These are phyloP conservation scores for Helicoverpa armigera DNA, from an alignment of 1,140 invertebrate genomes.

Conservation along the genomic window DNA sequence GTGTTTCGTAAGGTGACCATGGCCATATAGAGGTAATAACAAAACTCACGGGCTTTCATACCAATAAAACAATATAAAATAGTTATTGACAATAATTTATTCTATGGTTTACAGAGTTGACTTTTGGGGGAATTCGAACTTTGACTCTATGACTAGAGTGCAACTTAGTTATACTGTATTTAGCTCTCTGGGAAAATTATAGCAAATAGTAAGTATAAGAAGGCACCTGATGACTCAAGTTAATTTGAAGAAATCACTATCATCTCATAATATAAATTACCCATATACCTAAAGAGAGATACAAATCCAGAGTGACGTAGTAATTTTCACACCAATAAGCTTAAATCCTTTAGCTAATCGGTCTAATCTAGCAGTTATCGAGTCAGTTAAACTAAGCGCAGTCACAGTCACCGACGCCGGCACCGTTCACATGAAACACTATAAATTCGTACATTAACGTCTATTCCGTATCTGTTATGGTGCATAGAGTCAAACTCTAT, in stretches of 20 bases:
- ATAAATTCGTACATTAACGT: constrained; percentile 57
- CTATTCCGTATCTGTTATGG: constrained; percentile 52
- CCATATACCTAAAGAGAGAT: too few relatives aligned
- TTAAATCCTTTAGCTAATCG: constrained; percentile 20
- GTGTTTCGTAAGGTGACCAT: constrained; percentile 65
- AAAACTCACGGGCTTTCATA: constrained; percentile 77
- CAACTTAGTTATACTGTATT: too few relatives aligned
- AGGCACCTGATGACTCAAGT: not conserved
- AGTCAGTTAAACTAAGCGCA: constrained; percentile 10
- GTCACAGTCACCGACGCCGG: constrained; percentile 16
- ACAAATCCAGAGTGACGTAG: too few relatives aligned
- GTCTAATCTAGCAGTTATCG: constrained; percentile 37
- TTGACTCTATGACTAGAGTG: not conserved
- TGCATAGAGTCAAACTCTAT: constrained; percentile 63
- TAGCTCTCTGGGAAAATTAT: too few relatives aligned
- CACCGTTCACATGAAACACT: constrained; percentile 41
- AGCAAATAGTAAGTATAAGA: not conserved
- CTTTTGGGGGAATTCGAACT: not conserved
- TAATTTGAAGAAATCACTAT: too few relatives aligned
- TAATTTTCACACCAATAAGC: constrained; percentile 17
- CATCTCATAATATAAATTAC: too few relatives aligned
- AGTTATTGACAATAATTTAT: constrained; percentile 82
- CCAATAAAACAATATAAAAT: constrained; percentile 83
- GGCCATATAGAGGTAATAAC: constrained; percentile 71
- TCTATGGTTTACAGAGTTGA: constrained; percentile 54